Evolutionary conservation across 2,113 vertebrate genomes (phyloP).

Genomic region (Anthoscopus minutus): DNA sequence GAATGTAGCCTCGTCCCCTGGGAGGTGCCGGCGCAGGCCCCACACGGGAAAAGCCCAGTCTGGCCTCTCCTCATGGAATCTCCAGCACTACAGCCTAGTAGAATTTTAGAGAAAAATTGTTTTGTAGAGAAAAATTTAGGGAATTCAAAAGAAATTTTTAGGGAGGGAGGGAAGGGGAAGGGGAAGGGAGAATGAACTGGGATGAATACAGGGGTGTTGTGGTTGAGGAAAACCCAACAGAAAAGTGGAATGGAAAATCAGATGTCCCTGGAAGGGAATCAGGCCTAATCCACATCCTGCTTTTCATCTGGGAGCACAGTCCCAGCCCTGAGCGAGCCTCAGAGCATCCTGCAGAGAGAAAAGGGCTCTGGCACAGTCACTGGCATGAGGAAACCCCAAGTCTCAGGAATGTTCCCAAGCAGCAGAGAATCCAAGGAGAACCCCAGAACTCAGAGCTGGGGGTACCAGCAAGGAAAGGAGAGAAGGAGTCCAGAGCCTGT

Average conservation of each 20-base stretch:
- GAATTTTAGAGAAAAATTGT: not conserved
- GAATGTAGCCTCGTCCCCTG: not conserved
- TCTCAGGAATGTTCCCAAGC: not conserved
- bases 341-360: not conserved
- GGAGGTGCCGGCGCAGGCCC: not conserved
- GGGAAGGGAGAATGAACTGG: not conserved
- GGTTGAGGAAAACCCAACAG: not conserved
- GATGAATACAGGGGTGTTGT: not conserved
- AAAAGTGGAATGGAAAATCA: not conserved
- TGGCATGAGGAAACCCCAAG: fast-evolving
- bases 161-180: too few relatives aligned
- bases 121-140: too few relatives aligned
- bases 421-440: not conserved
- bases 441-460: not conserved
- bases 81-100: not conserved
- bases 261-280: not conserved
- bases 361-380: not conserved
- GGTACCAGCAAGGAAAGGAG: not conserved
- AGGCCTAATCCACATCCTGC: not conserved
- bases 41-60: not conserved
- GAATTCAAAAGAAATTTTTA: too few relatives aligned
- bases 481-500: not conserved
- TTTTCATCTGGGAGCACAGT: not conserved
- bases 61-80: not conserved
- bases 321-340: not conserved